These are phyloP conservation scores for Heloderma charlesbogerti DNA, from an alignment of 2,113 vertebrate species.

Conservation along the genomic window DNA sequence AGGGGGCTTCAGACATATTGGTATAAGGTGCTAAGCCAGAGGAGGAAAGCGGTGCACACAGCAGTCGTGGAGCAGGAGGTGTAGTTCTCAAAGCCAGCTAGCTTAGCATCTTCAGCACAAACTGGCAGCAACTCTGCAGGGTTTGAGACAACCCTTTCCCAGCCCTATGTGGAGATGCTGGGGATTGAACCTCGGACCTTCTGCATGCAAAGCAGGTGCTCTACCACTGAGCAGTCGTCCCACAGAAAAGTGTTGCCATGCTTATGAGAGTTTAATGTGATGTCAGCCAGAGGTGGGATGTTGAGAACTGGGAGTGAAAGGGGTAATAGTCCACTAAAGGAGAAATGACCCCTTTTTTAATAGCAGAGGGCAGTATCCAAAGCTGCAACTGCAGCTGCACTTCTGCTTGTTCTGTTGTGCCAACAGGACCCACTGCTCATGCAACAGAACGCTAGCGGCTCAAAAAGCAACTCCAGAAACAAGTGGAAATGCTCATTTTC, in stretches of 20 bases:
- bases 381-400: too few species aligned
- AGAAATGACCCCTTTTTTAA: not conserved
- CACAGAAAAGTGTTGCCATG: not conserved
- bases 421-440: not conserved
- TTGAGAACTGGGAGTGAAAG: not conserved
- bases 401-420: too few species aligned
- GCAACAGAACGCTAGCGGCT: too few species aligned
- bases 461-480: too few species aligned
- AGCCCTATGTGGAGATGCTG: not conserved
- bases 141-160: not conserved
- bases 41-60: not conserved
- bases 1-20: too few species aligned
- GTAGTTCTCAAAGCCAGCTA: not conserved
- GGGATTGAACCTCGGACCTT: not conserved
- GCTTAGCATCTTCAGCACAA: too few species aligned
- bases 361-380: not conserved
- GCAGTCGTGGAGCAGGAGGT: not conserved
- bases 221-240: not conserved
- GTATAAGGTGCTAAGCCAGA: not conserved
- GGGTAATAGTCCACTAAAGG: not conserved
- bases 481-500: too few species aligned
- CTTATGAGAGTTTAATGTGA: not conserved
- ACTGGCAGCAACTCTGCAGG: not conserved
- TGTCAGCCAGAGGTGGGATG: too few species aligned
- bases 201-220: not conserved